A percentile compares a stretch with the other conserved stretches of the same genome.
These are phyloP conservation scores for Actinia equina DNA, from an alignment of 64 coral and sea anemone genomes.

Conservation along the genomic window DNA sequence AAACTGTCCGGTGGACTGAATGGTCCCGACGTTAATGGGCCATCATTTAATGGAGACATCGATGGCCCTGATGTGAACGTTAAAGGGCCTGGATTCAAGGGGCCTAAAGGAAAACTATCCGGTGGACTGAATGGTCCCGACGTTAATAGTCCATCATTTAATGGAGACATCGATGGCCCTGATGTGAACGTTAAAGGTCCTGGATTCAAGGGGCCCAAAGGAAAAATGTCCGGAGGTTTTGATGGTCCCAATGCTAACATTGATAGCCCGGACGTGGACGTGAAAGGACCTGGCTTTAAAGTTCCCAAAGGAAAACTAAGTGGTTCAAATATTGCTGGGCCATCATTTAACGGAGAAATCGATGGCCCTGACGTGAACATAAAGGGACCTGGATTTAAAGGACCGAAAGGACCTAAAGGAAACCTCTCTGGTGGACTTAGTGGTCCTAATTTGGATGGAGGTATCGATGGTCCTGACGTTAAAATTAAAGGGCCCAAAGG, in stretches of 20 bases:
- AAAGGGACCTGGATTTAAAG: background rate
- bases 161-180: background rate
- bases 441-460: background rate
- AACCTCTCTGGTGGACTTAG: background rate
- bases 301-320: conserved; percentile 1
- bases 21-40: no score
- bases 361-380: background rate
- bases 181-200: background rate
- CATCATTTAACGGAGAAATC: background rate
- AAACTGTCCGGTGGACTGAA: background rate
- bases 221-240: background rate
- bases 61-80: background rate
- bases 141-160: background rate
- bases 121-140: background rate
- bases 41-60: no score
- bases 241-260: background rate
- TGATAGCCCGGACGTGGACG: background rate
- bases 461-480: background rate
- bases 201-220: background rate
- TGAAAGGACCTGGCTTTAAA: background rate
- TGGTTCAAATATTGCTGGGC: background rate
- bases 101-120: background rate
- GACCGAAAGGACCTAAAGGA: conserved; percentile 1
- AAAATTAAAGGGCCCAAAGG: background rate
- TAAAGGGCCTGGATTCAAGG: conserved; percentile 1